These are phyloP conservation scores for Mus caroli DNA, from an alignment of 2,797 vertebrate genomes.

Conservation along the genomic window DNA sequence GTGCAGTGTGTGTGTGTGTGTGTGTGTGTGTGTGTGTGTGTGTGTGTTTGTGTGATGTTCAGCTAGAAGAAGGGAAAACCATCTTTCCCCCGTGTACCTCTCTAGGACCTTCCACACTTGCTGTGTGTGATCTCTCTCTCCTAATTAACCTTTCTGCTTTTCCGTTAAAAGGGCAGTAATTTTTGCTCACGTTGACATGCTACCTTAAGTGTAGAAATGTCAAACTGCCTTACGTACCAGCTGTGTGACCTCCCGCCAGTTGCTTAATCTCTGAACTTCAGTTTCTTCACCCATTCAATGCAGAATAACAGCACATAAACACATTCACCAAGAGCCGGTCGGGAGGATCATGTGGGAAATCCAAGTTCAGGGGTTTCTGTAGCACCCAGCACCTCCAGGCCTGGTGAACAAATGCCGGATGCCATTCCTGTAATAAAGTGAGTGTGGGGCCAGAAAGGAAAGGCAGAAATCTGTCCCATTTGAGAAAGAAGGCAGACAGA, in stretches of 20 bases:
- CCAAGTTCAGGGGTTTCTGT: not conserved
- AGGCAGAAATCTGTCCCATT: not conserved
- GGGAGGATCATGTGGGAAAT: fast-evolving
- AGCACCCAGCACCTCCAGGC: no score
- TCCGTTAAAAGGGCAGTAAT: not conserved
- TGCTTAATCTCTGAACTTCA: not conserved
- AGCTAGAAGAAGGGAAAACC: not conserved
- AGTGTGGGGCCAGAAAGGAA: not conserved
- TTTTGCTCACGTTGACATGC: not conserved
- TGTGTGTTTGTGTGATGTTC: not conserved
- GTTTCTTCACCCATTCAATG: not conserved
- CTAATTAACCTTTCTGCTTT: constrained; percentile 46
- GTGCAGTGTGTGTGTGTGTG: not conserved
- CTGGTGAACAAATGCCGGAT: not conserved
- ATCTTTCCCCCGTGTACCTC: not conserved
- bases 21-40: not conserved
- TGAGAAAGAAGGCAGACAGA: not conserved
- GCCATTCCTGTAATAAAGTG: not conserved
- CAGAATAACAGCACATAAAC: not conserved
- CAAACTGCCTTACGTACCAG: not conserved
- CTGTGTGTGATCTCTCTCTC: not conserved
- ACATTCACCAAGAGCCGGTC: fast-evolving
- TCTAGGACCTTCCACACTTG: not conserved
- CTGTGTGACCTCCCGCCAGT: not conserved
- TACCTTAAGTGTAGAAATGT: constrained; percentile 13